Percentiles rank a stretch among this genome's conserved stretches.
These are phyloP conservation scores for Atta cephalotes DNA, from an alignment of 1,140 invertebrate species.

Conservation along the genomic window DNA sequence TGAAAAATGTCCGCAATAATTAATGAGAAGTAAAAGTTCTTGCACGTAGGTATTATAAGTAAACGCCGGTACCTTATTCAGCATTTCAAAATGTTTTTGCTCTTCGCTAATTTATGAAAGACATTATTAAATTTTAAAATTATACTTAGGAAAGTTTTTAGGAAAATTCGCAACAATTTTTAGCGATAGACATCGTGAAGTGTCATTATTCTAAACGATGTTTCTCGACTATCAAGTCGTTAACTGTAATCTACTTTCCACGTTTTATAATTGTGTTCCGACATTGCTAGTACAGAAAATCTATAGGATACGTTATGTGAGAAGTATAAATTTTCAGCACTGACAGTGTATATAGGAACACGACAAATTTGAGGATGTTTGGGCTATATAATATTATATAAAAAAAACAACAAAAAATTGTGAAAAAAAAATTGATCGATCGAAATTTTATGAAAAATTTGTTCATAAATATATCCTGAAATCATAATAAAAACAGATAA, in stretches of 20 bases:
- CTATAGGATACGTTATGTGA: too few species aligned
- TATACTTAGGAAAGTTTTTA: background rate
- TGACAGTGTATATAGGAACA: too few species aligned
- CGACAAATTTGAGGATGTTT: too few species aligned
- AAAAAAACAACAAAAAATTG: too few species aligned
- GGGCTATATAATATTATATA: too few species aligned
- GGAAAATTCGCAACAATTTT: background rate
- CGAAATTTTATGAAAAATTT: too few species aligned
- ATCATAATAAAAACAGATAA: too few species aligned
- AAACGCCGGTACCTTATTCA: background rate
- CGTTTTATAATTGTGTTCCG: background rate
- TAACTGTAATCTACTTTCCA: background rate
- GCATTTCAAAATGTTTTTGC: constrained; percentile 7
- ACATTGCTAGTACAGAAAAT: too few species aligned
- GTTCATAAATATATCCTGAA: too few species aligned
- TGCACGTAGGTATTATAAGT: background rate
- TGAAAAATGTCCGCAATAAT: constrained; percentile 54
- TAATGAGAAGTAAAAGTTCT: constrained; percentile 51
- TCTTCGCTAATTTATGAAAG: constrained; percentile 38
- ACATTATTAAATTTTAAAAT: constrained; percentile 33
- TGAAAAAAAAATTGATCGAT: too few species aligned
- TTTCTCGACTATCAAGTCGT: background rate
- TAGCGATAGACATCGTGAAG: constrained; percentile 6
- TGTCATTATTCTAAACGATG: background rate
- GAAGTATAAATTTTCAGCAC: too few species aligned